These are phyloP conservation scores for Pantherophis vulpinus DNA, from an alignment of 2,797 vertebrate species.

Conservation along the genomic window DNA sequence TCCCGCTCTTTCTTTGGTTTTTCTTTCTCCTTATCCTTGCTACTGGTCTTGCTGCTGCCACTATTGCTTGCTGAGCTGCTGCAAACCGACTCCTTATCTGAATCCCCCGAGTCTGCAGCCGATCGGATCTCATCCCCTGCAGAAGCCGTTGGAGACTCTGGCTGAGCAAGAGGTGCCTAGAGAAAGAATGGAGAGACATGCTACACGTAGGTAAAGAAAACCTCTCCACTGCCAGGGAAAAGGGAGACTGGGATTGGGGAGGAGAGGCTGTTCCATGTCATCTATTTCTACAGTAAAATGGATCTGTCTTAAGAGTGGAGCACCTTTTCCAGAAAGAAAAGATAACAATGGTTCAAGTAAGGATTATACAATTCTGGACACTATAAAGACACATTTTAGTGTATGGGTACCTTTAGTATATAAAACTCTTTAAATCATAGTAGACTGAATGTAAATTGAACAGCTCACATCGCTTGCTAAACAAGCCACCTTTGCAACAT, in stretches of 20 bases:
- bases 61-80: constrained; percentile 90
- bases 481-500: background rate
- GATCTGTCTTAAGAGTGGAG: too few species aligned
- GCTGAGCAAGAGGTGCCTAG: constrained; percentile 91
- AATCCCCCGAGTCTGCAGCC: constrained; percentile 89
- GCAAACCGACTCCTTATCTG: constrained; percentile 95
- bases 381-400: background rate
- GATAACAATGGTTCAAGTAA: background rate
- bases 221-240: background rate
- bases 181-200: accelerated
- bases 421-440: background rate
- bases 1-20: constrained; percentile 74
- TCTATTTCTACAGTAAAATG: background rate
- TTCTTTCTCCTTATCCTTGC: constrained; percentile 69
- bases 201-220: accelerated
- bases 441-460: background rate
- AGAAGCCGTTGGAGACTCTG: constrained; percentile 90
- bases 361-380: too few species aligned
- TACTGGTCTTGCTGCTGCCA: constrained; percentile 69
- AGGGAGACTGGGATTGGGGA: background rate
- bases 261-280: background rate
- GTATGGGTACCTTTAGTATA: background rate
- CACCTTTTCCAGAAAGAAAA: background rate
- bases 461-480: background rate
- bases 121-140: constrained; percentile 89